A percentile compares a stretch with the other conserved stretches of the same genome.
phyloP scores from a whole-genome alignment of 2,888 invertebrate genomes.

The Sphaerophoria taeniata region DNA sequence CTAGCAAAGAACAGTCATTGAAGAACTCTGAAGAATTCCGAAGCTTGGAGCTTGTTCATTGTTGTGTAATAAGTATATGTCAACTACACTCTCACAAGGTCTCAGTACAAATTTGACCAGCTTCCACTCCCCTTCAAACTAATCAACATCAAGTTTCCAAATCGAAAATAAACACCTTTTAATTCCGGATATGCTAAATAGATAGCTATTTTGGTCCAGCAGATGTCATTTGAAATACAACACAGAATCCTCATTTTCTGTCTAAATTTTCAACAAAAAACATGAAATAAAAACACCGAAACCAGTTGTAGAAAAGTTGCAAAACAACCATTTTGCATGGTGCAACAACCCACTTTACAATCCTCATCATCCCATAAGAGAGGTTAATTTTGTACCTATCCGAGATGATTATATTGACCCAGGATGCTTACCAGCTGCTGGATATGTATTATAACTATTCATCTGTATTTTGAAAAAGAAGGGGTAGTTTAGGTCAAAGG shows the following conservation, averaged over 20 bases:
- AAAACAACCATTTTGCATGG: slow-evolving; percentile 10
- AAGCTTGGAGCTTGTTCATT: no score
- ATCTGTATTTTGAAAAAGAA: background rate
- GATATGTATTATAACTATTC: background rate
- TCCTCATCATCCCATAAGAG: background rate
- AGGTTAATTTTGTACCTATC: slow-evolving; percentile 10
- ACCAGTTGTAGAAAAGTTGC: slow-evolving; percentile 15
- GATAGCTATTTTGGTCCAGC: background rate
- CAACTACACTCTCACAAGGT: no score
- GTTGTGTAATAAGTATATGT: no score
- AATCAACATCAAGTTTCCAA: no score
- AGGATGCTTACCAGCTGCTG: slow-evolving; percentile 13
- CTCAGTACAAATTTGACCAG: no score
- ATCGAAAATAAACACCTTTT: no score
- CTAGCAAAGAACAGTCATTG: no score
- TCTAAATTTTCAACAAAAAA: slow-evolving; percentile 1
- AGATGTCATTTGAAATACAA: slow-evolving; percentile 27
- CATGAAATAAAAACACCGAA: background rate
- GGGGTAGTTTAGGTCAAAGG: slow-evolving; percentile 16
- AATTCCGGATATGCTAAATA: no score
- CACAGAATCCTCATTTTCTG: slow-evolving; percentile 26
- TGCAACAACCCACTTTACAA: slow-evolving; percentile 20
- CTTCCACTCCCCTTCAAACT: no score
- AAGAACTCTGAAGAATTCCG: no score
- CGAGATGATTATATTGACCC: background rate